Base-by-base conservation (phyloP, 2,113 vertebrate species). In the Oxyruncus cristatus region DNA sequence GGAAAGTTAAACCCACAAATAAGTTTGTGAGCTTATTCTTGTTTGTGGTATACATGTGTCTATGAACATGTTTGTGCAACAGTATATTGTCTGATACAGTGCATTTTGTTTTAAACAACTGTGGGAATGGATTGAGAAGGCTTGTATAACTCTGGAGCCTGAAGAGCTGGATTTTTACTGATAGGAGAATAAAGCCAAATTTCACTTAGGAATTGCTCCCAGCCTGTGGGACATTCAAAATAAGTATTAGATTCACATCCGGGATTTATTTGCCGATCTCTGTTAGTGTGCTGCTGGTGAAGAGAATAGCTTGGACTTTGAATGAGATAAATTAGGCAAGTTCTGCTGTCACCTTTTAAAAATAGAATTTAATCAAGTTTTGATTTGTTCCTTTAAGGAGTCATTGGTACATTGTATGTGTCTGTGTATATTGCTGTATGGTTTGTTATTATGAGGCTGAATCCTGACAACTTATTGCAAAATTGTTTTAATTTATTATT, bases 401-500 rank as follows among this genome's bases (percentile, higher is more conserved):
- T 93, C 67, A 80, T 49, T 83, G 83, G 55, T 91, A 74, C 39
- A 7, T 86, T 83, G 23, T 80, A 59, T 49, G 27, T 82, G 61
- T 93, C 87, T 94, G 62, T 88, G 37, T 93, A 30, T 61, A 68
- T 87, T 88, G 76, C 61, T 84, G 28, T 72, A 89, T 75, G n/a
- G 83, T 95, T 96, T 96, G 78, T 94, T 96, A 73, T 94, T 95
- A 80, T 4, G 79, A 89, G 63, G 72, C 79, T 85, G 80, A 70
- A 91, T 77, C 63, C 46, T 96, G 95, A 87, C 74, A 93, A 85
- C 24, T 89, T 92, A 75, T 13, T 88, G 90, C 89, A 91, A 91
- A 92, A 95, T 92, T 68, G 93, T 95, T 95, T 80, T 90, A 94
- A 94, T 96, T 95, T 90, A 94, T 93, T 95, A 96, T 88, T 95